Base-by-base conservation (phyloP, 1,140 invertebrate species). In the Pseudomyrmex pallidus region DNA sequence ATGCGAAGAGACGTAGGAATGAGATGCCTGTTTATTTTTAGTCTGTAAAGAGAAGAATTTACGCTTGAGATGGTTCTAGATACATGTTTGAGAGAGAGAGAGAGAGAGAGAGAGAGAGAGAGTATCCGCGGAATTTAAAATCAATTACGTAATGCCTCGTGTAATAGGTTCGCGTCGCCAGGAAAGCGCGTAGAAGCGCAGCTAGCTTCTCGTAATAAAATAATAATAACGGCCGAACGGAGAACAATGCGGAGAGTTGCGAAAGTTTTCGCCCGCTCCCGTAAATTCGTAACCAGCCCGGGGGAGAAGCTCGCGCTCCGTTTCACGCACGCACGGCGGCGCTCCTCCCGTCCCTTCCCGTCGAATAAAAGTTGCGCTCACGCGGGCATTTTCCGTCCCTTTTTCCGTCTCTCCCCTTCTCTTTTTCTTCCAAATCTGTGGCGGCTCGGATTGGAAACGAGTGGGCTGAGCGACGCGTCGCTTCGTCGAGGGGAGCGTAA, bases 401-500 rank as follows among this genome's bases (percentile, higher is more conserved):
- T 48, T 15, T 44, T n/a, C 50, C 22, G 44, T 35, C 22, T 25
- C 35, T 25, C n/a, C 48, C 8, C n/a, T 2, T 61, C 8, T 8
- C 4, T 17, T 10, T 46, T 20, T 67, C 50, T 12, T n/a, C n/a
- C 52, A 35, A 61, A 52, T 78, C 50, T 17, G 54, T 17, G 54
- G 46, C 5, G 35, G 62, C 20, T 25, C 20, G 57, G 9, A 76
- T 57, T 15, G 61, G n/a, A 25, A 83, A 56, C 15, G 50, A 63
- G n/a, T 44, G 15, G 64, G 59, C 22, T 62, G 61, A 63, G 76
- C 62, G 35, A 10, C 35, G 62, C 17, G 54, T 35, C 59, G 77
- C 54, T 62, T 61, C 48, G 63, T 46, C 52, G 56, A 73, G 52
- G 57, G 74, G 83, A 83, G 74, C 82, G 83, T 86, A 88, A 84